Conservation (phyloP, 2,797 vertebrate genomes). For the Euthynnus affinis region DNA sequence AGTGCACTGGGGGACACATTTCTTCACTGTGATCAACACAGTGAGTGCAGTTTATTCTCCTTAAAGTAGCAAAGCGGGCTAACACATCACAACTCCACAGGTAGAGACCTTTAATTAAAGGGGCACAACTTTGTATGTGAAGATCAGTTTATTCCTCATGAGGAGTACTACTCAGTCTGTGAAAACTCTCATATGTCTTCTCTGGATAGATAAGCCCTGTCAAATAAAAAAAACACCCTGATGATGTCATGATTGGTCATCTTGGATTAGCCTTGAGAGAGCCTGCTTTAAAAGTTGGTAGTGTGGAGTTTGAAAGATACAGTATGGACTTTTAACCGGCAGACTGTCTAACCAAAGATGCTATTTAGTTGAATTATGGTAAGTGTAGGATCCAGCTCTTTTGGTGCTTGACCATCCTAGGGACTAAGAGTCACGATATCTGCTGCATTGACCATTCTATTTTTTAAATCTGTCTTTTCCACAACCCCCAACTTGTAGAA, state of each 20-base stretch:
- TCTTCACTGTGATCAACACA: background rate
- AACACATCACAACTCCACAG: background rate
- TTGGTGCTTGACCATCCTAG: background rate
- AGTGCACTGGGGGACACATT: background rate
- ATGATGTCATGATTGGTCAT: slow-evolving; percentile 2
- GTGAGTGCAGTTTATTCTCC: background rate
- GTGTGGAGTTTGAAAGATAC: no score
- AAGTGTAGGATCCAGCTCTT: background rate
- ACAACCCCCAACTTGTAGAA: no score
- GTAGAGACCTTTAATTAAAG: background rate
- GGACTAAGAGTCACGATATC: background rate
- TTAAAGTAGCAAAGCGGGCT: background rate
- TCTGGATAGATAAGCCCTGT: no score
- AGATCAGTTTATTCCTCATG: background rate
- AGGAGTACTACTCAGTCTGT: background rate
- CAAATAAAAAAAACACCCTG: no score
- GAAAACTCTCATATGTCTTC: background rate
- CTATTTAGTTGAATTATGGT: no score
- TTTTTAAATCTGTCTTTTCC: no score
- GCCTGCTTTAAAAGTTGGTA: no score
- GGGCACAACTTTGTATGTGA: background rate
- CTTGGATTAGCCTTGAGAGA: background rate
- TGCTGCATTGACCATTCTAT: background rate
- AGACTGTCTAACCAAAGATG: no score
- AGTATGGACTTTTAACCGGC: no score